Conservation (phyloP, 2,797 vertebrate genomes). For the Melanotaenia nigrans region DNA sequence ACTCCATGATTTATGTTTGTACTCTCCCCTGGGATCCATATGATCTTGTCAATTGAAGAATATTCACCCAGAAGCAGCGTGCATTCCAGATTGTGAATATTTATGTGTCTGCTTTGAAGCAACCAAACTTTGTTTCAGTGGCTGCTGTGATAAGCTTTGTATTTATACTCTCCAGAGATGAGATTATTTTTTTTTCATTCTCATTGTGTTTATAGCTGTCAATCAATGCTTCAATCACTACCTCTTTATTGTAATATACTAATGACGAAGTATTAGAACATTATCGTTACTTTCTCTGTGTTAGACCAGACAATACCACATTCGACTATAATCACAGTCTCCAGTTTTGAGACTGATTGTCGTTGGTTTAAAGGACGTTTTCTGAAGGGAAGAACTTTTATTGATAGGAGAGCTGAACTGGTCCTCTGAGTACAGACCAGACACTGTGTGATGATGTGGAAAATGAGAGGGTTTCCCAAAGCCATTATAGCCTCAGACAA, state of each 20-base stretch:
- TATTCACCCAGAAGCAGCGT: constrained; percentile 28
- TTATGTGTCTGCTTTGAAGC: constrained; percentile 40
- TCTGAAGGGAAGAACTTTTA: constrained; percentile 41
- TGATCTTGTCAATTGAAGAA: constrained; percentile 31
- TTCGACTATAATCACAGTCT: constrained; percentile 68
- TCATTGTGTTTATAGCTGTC: constrained; percentile 64
- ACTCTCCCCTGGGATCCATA: constrained; percentile 20
- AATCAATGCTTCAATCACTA: constrained; percentile 79
- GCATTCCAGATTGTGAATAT: constrained; percentile 50
- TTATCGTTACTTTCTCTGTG: constrained; percentile 64
- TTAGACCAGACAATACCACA: constrained; percentile 48
- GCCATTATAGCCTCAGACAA: constrained; percentile 26
- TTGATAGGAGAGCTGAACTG: constrained; percentile 40
- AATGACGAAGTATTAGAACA: constrained; percentile 72
- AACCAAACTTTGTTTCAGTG: constrained; percentile 44
- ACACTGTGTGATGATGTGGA: constrained; percentile 65
- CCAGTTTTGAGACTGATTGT: constrained; percentile 29
- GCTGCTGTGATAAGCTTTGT: constrained; percentile 66
- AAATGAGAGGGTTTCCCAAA: constrained; percentile 50
- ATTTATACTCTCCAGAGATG: constrained; percentile 63
- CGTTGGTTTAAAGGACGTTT: constrained; percentile 45
- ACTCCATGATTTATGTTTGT: constrained; percentile 30
- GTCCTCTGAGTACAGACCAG: constrained; percentile 60
- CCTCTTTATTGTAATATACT: constrained; percentile 73
- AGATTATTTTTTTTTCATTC: constrained; percentile 48